Percentiles rank a stretch among this genome's conserved stretches.
Evolutionary conservation across 2,888 invertebrate species (phyloP).

Genomic region (Eurytoma californica): DNA sequence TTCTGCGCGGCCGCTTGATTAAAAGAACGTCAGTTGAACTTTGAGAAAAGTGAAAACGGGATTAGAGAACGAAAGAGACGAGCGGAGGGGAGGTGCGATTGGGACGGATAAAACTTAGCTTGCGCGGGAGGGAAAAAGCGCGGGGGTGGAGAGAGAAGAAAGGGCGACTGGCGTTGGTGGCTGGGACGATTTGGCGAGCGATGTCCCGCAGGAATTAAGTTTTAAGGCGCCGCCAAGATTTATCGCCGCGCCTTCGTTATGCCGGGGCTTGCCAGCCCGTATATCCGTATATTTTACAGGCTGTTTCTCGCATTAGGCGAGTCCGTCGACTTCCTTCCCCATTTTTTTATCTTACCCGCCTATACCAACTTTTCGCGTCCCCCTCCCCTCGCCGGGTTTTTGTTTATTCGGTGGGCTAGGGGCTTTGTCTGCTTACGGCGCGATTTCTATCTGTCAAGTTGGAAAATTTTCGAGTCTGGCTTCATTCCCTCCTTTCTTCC

Average conservation of each 20-base stretch:
- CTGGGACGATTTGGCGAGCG: not conserved
- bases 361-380: not conserved
- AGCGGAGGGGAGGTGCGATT: too few species aligned
- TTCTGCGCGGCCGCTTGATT: too few species aligned
- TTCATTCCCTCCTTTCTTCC: not conserved
- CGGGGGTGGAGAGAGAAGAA: slow-evolving; percentile 11
- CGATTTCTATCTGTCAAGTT: slow-evolving; percentile 15
- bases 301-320: slow-evolving; percentile 42
- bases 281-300: slow-evolving; percentile 38
- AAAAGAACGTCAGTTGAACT: too few species aligned
- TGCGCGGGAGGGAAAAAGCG: not conserved
- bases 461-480: not conserved
- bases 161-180: slow-evolving; percentile 10
- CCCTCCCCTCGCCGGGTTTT: not conserved
- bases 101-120: not conserved
- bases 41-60: too few species aligned
- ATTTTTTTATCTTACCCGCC: not conserved
- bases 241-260: slow-evolving; percentile 58
- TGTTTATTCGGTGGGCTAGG: not conserved
- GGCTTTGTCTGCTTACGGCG: not conserved
- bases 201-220: slow-evolving; percentile 62
- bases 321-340: not conserved
- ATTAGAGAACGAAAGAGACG: too few species aligned
- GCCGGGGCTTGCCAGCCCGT: slow-evolving; percentile 22
- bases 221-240: slow-evolving; percentile 66